Base-by-base conservation (phyloP, 1,140 invertebrate species). In the Radopholus similis region DNA sequence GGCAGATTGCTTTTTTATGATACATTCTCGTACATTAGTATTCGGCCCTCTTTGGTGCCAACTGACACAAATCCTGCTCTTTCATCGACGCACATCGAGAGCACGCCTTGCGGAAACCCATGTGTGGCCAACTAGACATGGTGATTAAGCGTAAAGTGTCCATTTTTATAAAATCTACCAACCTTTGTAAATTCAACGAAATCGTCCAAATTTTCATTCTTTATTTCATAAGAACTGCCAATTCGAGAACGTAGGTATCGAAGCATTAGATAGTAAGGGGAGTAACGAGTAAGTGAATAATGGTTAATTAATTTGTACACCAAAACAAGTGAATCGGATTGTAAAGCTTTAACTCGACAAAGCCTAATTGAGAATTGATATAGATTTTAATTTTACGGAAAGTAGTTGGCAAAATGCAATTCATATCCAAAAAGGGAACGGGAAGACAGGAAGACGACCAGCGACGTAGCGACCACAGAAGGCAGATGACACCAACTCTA, bases 71-170 rank as follows among this genome's bases (percentile, higher is more conserved):
- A 44, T 8, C 70, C 71, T 21, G 38, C 37, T 6, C 5, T 21
- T 37, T 71, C 60, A 57, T 71, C 68, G 4, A 67, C 23, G 38
- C 21, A 55, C 38, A 71, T 63, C 32, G 69, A 71, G 54, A 59
- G 63, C 13, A 53, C 57, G 65, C 66, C 72, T 38, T 72, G 71
- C 23, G 70, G 70, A 53, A 71, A 71, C 55, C 70, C 70, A 57
- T 71, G 63, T n/a, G 58, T 37, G 13, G 62, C 13, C 54, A 73
- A 28, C 70, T 71, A 2, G 26, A 9, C 18, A 40, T 56, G 32
- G 9, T 51, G 2, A n/a, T n/a, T n/a, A n/a, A n/a, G n/a, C n/a
- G 4, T 21, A 47, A 49, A 62, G 30, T 26, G 32, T 26, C 44
- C 28, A 58, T 55, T 55, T 0, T 30, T 30, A 47, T 26, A 15